Base-by-base conservation (phyloP, 2,888 invertebrate species). In the Andrena flavipes region DNA sequence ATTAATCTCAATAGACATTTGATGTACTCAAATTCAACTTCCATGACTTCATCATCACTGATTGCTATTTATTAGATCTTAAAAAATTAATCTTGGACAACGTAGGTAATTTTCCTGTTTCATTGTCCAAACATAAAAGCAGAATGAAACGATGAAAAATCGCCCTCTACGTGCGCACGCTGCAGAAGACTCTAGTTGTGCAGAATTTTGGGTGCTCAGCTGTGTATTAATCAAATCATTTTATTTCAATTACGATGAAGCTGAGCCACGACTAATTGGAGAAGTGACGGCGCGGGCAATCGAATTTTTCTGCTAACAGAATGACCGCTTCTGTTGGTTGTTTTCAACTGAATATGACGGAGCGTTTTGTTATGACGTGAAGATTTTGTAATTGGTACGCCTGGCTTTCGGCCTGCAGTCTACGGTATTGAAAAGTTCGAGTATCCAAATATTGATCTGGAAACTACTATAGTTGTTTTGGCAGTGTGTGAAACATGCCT, bases 221-320 rank as follows among this genome's bases (percentile, higher is more conserved):
- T 35, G 49, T 67, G 49, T 48, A 29, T 75, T 69, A 79, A 76
- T 68, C 49, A 76, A 69, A 76, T 76, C 56, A 69, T 76, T 69
- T 69, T 59, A 69, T 62, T 13, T 56, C 69, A 54, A 16, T 59
- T 35, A 69, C 48, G 20, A 1, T 1, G 79, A 56, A 70, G 64
- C 26, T 35, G 49, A 63, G 35, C 35, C 49, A 49, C 59, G 42
- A 54, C 63, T 76, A 79, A 79, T 79, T 79, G 79, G 70, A 33
- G 26, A 70, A 76, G 49, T 42, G 77, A n/a, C 64, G 64, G 33
- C 4, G 49, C 35, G 49, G 59, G 64, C 79, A 76, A 69, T 70
- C 68, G 48, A 78, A 68, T 78, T 78, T 78, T 68, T 78, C 76
- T 33, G 68, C 54, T 48, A 69, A n/a, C 77, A 54, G 75, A 54